Conservation (phyloP, 1,140 invertebrate species). For the Drosophila equinoxialis region DNA sequence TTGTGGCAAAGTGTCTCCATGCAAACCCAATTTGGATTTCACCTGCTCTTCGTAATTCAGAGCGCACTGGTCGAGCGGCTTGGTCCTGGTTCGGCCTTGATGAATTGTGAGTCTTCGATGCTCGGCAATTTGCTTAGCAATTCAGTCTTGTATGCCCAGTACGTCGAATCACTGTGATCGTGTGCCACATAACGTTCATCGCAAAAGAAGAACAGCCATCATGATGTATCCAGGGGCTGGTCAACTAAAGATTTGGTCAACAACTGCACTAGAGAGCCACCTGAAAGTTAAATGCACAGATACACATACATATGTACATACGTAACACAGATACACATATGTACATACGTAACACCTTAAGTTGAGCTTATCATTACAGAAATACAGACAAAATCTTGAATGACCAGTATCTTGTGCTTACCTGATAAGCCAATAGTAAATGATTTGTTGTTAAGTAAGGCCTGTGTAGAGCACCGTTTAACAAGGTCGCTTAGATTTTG, state of each 20-base stretch:
- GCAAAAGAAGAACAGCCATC: slow-evolving; percentile 96
- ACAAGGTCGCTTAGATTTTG: slow-evolving; percentile 32
- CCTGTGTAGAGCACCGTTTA: slow-evolving; percentile 29
- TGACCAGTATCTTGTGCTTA: slow-evolving; percentile 28
- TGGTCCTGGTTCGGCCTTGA: slow-evolving; percentile 87
- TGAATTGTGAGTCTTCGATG: slow-evolving; percentile 88
- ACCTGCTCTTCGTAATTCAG: slow-evolving; percentile 90
- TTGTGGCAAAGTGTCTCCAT: slow-evolving; percentile 84
- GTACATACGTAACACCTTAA: slow-evolving; percentile 60
- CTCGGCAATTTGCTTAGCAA: slow-evolving; percentile 83
- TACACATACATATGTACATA: neutral
- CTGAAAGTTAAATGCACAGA: slow-evolving; percentile 84
- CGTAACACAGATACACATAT: no score
- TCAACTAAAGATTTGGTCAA: slow-evolving; percentile 88
- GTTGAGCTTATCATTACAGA: slow-evolving; percentile 46
- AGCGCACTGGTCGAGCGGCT: slow-evolving; percentile 91
- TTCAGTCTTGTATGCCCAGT: slow-evolving; percentile 85
- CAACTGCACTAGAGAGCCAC: slow-evolving; percentile 94
- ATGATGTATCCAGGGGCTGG: slow-evolving; percentile 89
- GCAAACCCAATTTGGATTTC: slow-evolving; percentile 85
- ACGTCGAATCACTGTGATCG: slow-evolving; percentile 93
- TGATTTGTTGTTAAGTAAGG: slow-evolving; percentile 15
- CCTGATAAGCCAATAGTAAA: slow-evolving; percentile 65
- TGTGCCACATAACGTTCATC: slow-evolving; percentile 96
- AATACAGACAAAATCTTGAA: slow-evolving; percentile 5